A percentile compares a stretch with the other conserved stretches of the same genome.
These are phyloP conservation scores for Idris sp. DNA, from an alignment of 1,140 invertebrate species.

Conservation along the genomic window DNA sequence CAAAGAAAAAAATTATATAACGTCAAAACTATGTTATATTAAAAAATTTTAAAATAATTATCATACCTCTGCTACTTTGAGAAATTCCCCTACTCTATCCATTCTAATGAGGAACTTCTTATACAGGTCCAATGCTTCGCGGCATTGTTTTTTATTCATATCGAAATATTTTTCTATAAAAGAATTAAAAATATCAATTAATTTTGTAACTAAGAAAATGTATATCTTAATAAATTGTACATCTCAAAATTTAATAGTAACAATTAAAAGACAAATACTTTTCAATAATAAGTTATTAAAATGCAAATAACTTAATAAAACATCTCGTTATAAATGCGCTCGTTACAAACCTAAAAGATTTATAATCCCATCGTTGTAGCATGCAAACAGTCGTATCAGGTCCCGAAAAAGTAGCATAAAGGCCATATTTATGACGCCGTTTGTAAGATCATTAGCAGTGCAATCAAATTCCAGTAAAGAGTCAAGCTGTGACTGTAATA, in stretches of 20 bases:
- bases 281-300: too few species aligned
- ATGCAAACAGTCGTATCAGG: conserved; percentile 98
- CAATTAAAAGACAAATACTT: too few species aligned
- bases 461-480: conserved; percentile 98
- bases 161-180: conserved; percentile 97
- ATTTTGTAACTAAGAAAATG: too few species aligned
- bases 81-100: conserved; percentile 98
- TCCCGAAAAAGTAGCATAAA: conserved; percentile 99
- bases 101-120: conserved; percentile 99
- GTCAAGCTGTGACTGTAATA: conserved; percentile 96
- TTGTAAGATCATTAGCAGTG: conserved; percentile 96
- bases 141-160: conserved; percentile 99
- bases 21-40: not conserved
- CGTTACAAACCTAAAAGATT: conserved; percentile 88
- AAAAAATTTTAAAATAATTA: conserved; percentile 4
- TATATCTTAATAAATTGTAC: too few species aligned
- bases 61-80: conserved; percentile 94
- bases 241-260: too few species aligned
- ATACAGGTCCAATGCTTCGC: conserved; percentile 98
- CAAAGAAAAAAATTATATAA: conserved; percentile 11
- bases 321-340: not conserved
- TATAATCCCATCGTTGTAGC: conserved; percentile 99
- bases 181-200: too few species aligned
- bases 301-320: too few species aligned
- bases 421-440: conserved; percentile 98